phyloP scores from a whole-genome alignment of 2,888 invertebrate genomes.

The Tillus elongatus region DNA sequence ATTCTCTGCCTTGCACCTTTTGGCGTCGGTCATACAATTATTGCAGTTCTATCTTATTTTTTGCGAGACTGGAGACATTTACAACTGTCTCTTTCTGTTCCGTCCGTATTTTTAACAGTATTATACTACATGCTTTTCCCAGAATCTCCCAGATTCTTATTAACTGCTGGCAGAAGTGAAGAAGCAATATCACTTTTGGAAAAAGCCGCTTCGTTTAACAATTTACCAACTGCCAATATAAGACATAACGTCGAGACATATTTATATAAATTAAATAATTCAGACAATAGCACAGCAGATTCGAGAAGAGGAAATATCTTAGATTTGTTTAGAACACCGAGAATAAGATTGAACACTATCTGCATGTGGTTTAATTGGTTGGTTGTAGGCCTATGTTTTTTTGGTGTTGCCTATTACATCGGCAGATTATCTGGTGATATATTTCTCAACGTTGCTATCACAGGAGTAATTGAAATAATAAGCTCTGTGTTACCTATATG shows the following conservation, averaged over 20 bases:
- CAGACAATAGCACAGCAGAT: conserved; percentile 15
- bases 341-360: conserved; percentile 60
- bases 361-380: conserved; percentile 73
- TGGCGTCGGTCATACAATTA: conserved; percentile 47
- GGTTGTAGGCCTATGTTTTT: conserved; percentile 78
- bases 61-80: conserved; percentile 49
- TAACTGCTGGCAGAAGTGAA: conserved; percentile 55
- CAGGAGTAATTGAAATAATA: conserved; percentile 60
- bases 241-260: conserved; percentile 29
- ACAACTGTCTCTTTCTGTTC: conserved; percentile 48
- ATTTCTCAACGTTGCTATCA: conserved; percentile 76
- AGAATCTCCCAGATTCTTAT: conserved; percentile 72
- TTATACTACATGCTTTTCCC: conserved; percentile 61
- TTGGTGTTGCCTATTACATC: conserved; percentile 79
- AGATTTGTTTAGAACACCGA: conserved; percentile 61
- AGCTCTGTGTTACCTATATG: conserved; percentile 49
- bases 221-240: conserved; percentile 32
- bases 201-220: conserved; percentile 50
- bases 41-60: conserved; percentile 47
- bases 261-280: conserved; percentile 15
- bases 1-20: conserved; percentile 52
- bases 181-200: conserved; percentile 55
- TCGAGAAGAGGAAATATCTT: conserved; percentile 39
- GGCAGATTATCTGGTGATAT: conserved; percentile 72
- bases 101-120: conserved; percentile 51